phyloP scores from a whole-genome alignment of 2,797 vertebrate species.

The Trichosurus vulpecula region DNA sequence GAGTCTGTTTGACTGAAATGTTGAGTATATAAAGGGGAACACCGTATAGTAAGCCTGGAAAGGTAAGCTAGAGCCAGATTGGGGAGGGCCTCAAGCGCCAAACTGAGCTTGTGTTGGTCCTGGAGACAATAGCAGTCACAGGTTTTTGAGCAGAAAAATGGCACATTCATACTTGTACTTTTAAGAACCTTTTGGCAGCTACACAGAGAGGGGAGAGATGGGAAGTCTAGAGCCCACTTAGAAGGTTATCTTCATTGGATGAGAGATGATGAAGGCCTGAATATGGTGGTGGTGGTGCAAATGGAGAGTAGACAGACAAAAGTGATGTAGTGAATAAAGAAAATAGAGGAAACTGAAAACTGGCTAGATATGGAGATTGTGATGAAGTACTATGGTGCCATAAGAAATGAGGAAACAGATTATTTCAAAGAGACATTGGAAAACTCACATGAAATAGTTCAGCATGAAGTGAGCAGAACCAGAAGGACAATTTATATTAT shows the following conservation, averaged over 20 bases:
- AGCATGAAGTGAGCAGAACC: neutral
- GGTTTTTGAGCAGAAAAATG: neutral
- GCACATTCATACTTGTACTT: neutral
- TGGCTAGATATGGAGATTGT: neutral
- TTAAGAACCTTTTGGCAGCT: neutral
- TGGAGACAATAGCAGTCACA: neutral
- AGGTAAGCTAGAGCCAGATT: neutral
- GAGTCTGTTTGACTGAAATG: neutral
- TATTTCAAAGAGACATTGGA: neutral
- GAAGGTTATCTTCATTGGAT: neutral
- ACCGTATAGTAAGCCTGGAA: neutral
- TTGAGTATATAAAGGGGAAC: neutral
- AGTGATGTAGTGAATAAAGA: neutral
- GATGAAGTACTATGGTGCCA: neutral
- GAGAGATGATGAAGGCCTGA: neutral
- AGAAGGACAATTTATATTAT: neutral
- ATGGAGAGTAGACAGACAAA: neutral
- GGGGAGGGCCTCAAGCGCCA: neutral
- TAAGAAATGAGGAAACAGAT: neutral
- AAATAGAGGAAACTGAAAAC: neutral
- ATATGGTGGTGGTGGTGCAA: neutral
- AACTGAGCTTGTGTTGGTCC: neutral
- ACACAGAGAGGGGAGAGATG: neutral
- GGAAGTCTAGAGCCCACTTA: neutral
- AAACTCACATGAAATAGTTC: neutral